Percentiles rank a stretch among this genome's conserved stretches.
Conservation (phyloP, 2,888 invertebrate species). For the Lysandra bellargus region DNA sequence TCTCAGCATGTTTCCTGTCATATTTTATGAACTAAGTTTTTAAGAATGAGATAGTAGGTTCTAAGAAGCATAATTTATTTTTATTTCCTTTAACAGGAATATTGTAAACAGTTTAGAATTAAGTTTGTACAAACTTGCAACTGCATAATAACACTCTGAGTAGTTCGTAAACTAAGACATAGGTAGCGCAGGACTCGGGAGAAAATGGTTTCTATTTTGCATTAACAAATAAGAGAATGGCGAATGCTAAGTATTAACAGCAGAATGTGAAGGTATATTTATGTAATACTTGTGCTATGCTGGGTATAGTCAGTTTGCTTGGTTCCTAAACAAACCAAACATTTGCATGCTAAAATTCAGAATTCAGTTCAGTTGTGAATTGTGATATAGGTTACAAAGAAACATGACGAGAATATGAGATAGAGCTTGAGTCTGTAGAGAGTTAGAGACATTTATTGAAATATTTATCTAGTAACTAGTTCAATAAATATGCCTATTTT, state of each 20-base stretch:
- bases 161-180: constrained; percentile 19
- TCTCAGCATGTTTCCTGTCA: too few relatives aligned
- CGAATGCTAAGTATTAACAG: neutral
- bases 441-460: too few relatives aligned
- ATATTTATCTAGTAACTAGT: too few relatives aligned
- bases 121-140: constrained; percentile 1
- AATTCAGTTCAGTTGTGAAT: neutral
- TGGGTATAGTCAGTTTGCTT: neutral
- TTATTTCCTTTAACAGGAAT: neutral
- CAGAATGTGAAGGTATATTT: neutral
- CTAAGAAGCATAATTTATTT: neutral
- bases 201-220: constrained; percentile 17
- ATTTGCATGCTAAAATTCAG: neutral
- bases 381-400: neutral
- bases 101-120: constrained; percentile 13
- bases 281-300: neutral
- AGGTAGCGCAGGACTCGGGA: neutral
- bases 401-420: neutral
- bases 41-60: neutral
- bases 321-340: neutral
- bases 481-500: too few relatives aligned
- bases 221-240: constrained; percentile 5
- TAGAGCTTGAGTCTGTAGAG: too few relatives aligned
- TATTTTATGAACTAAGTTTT: too few relatives aligned
- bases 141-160: constrained; percentile 9